Evolutionary conservation across 2,888 invertebrate species (phyloP), one percentile per base, ranked within the genome.

Genomic region (Drosophila macrospina): DNA sequence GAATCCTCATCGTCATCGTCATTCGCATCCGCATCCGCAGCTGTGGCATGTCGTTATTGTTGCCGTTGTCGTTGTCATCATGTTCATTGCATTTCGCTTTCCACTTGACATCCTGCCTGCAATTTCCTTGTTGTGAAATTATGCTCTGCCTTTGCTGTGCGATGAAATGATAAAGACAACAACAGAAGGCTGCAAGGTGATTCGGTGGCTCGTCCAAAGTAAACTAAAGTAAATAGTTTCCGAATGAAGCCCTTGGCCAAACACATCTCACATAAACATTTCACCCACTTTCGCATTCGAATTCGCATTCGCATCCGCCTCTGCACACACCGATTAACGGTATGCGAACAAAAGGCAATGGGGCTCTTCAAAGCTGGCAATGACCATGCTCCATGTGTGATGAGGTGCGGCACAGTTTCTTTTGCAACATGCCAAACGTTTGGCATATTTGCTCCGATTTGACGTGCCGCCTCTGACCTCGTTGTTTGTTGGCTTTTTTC

Each of bases 51-150:
- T 64, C 57, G 16, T 64, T 61, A 28, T 45, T 61, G 51, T 62
- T 36, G 51, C 34, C 28, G 28, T 28, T 55, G 54, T 39, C 47
- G 56, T 56, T 55, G 79, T 79, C 80, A 68, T 87, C 74, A 74
- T 80, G 75, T 69, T 76, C 77, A 76, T 80, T 86, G 77, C 74
- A 76, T 72, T 86, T 60, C 67, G 56, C 75, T 68, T 86, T 80
- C 71, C 80, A 81, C 79, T 85, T 87, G 85, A 86, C 87, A 85
- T 81, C 74, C 69, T 74, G 65, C 44, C 79, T 78, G 82, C 87
- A 85, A 85, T 85, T 85, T 85, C 87, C 87, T 74, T 78, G 72
- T 77, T 88, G 78, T 70, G 55, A 78, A 86, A 85, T 86, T 86
- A 88, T 85, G 86, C 65, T 88, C 73, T 71, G 54, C 62, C 76